Evolutionary conservation across 2,113 vertebrate species (phyloP).

Genomic region (Todiramphus saurophagus): DNA sequence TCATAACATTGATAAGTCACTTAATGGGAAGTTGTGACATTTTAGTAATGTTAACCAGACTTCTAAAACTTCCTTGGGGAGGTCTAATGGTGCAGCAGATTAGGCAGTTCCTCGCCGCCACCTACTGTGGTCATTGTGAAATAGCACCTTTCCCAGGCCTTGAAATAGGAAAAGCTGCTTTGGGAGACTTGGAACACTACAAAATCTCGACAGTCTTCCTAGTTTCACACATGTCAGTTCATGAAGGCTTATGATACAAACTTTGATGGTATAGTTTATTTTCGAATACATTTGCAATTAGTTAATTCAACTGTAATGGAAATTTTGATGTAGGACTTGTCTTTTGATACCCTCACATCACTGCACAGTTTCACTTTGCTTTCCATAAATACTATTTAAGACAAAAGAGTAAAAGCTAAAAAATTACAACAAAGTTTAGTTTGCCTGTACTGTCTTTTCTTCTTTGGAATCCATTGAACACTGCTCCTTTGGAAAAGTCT

Average conservation of each 20-base stretch:
- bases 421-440: not conserved
- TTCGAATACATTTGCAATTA: not conserved
- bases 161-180: not conserved
- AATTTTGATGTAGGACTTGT: not conserved
- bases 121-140: not conserved
- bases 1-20: not conserved
- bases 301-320: not conserved
- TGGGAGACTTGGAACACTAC: not conserved
- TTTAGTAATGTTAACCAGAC: not conserved
- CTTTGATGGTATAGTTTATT: not conserved
- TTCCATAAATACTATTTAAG: not conserved
- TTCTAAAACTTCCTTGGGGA: not conserved
- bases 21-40: not conserved
- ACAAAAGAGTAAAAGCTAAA: not conserved
- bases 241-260: not conserved
- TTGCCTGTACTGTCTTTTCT: not conserved
- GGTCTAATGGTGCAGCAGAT: not conserved
- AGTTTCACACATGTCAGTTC: not conserved
- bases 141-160: not conserved
- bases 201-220: accelerated
- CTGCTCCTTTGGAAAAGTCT: not conserved
- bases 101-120: not conserved
- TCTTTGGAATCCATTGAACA: not conserved
- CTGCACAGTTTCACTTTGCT: not conserved
- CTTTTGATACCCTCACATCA: not conserved